Conservation (phyloP, 2,113 vertebrate genomes). For the Heloderma charlesbogerti region DNA sequence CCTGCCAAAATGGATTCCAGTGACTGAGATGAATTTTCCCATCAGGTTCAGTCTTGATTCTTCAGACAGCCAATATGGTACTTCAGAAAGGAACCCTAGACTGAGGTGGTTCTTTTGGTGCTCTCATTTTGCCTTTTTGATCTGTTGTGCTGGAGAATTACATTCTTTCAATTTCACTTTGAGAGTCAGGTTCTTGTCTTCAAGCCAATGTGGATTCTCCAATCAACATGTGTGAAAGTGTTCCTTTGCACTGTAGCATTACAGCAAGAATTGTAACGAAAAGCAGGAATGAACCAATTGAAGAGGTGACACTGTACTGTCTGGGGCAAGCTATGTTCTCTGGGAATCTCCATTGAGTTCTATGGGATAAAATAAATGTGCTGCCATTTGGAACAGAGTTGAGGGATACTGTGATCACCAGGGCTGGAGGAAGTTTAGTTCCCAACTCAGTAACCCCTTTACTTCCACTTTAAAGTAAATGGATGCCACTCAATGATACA, state of each 20-base stretch:
- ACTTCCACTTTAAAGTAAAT: neutral
- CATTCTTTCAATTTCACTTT: neutral
- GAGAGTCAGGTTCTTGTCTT: neutral
- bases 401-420: too few species aligned
- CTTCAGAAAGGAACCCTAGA: neutral
- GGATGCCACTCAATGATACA: neutral
- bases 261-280: neutral
- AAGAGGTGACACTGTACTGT: neutral
- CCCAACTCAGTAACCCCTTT: neutral
- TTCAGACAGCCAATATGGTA: neutral
- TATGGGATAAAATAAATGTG: neutral
- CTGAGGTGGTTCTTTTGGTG: neutral
- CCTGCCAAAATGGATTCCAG: constrained; percentile 3
- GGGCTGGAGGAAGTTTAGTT: neutral
- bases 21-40: neutral
- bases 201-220: neutral
- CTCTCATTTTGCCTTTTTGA: neutral
- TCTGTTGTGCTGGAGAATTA: neutral
- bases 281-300: neutral
- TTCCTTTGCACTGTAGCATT: neutral
- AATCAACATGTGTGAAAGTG: neutral
- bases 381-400: neutral
- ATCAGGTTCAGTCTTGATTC: neutral
- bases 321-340: neutral
- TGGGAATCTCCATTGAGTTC: neutral